Percentiles rank a stretch among this genome's conserved stretches.
Conservation (phyloP, 2,113 vertebrate species). For the Tetrax tetrax region DNA sequence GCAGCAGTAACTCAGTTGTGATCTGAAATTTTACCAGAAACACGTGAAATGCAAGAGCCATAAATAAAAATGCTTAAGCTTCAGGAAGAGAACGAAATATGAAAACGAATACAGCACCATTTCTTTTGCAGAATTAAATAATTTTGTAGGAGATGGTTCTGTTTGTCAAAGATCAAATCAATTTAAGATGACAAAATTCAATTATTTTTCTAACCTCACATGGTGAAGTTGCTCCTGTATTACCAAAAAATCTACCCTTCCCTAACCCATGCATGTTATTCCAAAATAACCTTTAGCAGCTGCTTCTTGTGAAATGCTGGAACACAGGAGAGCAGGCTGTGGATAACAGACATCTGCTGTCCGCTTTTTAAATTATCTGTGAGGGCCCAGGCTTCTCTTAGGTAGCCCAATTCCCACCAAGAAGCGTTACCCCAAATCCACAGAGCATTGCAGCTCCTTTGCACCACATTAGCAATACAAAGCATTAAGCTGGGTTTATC, state of each 20-base stretch:
- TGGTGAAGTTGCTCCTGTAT: neutral
- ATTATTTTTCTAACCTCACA: neutral
- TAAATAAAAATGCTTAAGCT: conserved; percentile 15
- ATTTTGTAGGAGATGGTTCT: neutral
- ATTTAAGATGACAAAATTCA: neutral
- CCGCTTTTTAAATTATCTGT: neutral
- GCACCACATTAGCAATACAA: neutral
- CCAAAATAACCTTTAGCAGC: neutral
- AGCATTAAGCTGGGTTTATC: neutral
- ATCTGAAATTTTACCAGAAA: conserved; percentile 10
- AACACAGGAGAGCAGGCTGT: neutral
- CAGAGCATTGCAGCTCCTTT: neutral
- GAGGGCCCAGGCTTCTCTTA: neutral
- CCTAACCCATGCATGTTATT: neutral
- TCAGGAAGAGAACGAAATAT: neutral
- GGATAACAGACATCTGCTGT: neutral
- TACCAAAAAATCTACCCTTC: neutral
- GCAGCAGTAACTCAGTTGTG: neutral
- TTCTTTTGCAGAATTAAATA: neutral
- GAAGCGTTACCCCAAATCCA: neutral
- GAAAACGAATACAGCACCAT: neutral
- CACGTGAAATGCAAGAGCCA: neutral
- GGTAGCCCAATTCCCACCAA: neutral
- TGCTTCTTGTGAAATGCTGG: neutral
- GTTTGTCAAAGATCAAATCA: neutral